These are phyloP conservation scores for Stomatorhinus ivindoensis DNA, from an alignment of 2,113 vertebrate species.

Conservation along the genomic window DNA sequence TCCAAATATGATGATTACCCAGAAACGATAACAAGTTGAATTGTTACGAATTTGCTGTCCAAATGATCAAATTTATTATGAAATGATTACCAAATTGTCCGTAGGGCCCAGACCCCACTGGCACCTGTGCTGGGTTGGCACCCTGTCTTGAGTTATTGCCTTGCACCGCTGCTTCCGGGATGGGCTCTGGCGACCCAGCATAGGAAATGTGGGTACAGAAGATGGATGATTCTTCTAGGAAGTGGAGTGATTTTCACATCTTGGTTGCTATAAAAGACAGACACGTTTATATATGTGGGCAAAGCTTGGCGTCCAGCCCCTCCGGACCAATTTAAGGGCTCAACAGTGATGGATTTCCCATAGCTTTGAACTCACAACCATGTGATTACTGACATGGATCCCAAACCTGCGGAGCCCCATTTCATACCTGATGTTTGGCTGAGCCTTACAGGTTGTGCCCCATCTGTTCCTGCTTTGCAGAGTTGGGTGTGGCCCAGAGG, in stretches of 20 bases:
- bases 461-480: slow-evolving; percentile 41
- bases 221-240: not conserved
- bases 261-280: not conserved
- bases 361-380: not conserved
- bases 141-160: not conserved
- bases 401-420: not conserved
- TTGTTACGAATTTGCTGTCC: too few species aligned
- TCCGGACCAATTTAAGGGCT: not conserved
- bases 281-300: not conserved
- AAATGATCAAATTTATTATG: too few species aligned
- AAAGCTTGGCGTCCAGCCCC: not conserved
- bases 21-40: not conserved
- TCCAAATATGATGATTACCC: not conserved
- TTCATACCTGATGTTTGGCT: not conserved
- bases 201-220: not conserved
- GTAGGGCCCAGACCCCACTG: not conserved
- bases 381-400: not conserved
- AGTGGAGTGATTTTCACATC: not conserved
- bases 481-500: slow-evolving; percentile 64
- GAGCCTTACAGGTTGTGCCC: not conserved
- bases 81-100: not conserved
- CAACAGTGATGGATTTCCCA: not conserved
- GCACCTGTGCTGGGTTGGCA: not conserved
- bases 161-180: not conserved
- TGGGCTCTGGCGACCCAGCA: not conserved